Evolutionary conservation across 2,113 vertebrate species (phyloP).

Genomic region (Saccopteryx bilineata): DNA sequence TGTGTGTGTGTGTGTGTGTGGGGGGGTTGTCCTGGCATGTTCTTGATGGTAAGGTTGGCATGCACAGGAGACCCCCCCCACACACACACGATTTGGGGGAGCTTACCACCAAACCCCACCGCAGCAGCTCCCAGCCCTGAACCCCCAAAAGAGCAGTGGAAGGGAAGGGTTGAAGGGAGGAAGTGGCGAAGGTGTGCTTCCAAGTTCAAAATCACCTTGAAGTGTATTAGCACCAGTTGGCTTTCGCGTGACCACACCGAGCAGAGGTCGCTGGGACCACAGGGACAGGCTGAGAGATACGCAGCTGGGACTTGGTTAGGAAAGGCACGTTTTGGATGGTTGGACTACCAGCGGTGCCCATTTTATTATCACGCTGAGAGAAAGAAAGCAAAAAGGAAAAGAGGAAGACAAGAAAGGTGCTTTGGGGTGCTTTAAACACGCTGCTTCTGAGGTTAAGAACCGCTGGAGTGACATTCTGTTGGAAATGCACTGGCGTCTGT

Average conservation of each 20-base stretch:
- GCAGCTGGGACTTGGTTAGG: background rate
- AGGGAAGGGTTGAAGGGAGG: background rate
- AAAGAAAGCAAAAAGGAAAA: background rate
- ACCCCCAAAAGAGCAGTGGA: background rate
- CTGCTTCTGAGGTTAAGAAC: slow-evolving; percentile 52
- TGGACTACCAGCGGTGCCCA: slow-evolving; percentile 72
- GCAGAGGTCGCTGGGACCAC: fast-evolving
- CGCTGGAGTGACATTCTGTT: background rate
- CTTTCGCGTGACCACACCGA: background rate
- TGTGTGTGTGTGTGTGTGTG: too few relatives aligned
- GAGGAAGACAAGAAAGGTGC: background rate
- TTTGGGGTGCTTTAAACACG: slow-evolving; percentile 49
- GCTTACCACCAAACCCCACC: background rate
- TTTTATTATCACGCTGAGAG: background rate
- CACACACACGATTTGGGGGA: too few relatives aligned
- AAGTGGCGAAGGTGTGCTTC: background rate
- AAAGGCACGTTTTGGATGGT: slow-evolving; percentile 53
- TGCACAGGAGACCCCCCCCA: background rate
- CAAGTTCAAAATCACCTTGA: slow-evolving; percentile 71
- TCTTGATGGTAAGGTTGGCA: background rate
- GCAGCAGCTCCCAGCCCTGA: background rate
- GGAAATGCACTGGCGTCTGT: background rate
- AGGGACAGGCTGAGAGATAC: background rate
- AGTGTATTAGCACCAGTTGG: slow-evolving; percentile 58
- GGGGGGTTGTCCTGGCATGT: too few relatives aligned